Percentiles rank a stretch among this genome's conserved stretches.
Conservation (phyloP, 2,797 vertebrate genomes). For the Chaetophractus vellerosus region DNA sequence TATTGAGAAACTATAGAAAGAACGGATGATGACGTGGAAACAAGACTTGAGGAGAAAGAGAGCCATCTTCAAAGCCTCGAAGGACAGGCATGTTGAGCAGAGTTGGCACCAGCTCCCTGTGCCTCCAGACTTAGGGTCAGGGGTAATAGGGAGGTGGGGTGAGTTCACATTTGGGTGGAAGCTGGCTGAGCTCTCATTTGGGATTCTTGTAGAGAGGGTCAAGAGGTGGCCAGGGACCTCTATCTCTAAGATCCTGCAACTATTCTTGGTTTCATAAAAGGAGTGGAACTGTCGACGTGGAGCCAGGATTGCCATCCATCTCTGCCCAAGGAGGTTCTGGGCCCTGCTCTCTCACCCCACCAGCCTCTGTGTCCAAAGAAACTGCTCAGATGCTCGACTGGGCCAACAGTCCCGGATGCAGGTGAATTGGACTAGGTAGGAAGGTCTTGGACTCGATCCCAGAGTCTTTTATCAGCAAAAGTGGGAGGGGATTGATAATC, state of each 20-base stretch:
- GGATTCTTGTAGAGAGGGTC: fast-evolving
- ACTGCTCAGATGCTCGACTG: fast-evolving
- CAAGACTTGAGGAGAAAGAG: background rate
- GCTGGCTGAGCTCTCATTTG: fast-evolving
- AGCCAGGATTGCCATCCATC: fast-evolving
- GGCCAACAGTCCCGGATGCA: too few relatives aligned
- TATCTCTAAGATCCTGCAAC: fast-evolving
- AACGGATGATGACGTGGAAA: fast-evolving
- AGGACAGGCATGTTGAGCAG: fast-evolving
- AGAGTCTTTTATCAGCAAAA: background rate
- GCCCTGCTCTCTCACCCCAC: background rate
- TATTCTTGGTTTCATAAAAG: background rate
- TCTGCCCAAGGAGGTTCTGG: background rate
- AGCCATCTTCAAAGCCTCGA: background rate
- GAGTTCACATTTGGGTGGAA: background rate
- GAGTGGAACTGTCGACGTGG: fast-evolving
- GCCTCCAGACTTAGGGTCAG: background rate
- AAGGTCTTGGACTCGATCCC: background rate
- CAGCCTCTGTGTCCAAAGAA: background rate
- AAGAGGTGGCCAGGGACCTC: background rate
- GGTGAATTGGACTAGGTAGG: background rate
- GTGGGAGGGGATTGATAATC: background rate
- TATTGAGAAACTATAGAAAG: fast-evolving
- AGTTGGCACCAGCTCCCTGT: fast-evolving
- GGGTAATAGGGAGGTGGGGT: background rate